These are phyloP conservation scores for Xiphophorus hellerii DNA, from an alignment of 2,113 vertebrate species.

Conservation along the genomic window DNA sequence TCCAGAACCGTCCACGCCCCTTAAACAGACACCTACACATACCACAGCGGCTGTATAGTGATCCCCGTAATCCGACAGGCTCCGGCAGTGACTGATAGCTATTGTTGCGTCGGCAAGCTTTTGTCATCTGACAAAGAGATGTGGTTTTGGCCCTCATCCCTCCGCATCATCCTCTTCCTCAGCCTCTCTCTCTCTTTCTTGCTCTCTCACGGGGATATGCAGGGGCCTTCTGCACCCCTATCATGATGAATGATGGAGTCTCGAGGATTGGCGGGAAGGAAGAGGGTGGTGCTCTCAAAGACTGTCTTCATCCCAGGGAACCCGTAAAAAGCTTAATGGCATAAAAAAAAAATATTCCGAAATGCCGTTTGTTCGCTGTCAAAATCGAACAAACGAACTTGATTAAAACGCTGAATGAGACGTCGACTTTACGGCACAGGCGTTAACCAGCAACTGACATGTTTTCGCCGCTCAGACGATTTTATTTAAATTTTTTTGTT, in stretches of 20 bases:
- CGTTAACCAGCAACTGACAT: slow-evolving; percentile 49
- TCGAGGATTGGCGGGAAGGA: slow-evolving; percentile 40
- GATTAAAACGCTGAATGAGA: slow-evolving; percentile 65
- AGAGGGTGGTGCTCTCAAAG: slow-evolving; percentile 27
- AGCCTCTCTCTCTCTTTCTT: slow-evolving; percentile 40
- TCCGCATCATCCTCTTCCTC: slow-evolving; percentile 74
- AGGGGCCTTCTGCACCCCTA: slow-evolving; percentile 59
- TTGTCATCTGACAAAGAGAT: slow-evolving; percentile 79
- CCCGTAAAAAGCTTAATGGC: slow-evolving; percentile 8
- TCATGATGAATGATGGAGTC: slow-evolving; percentile 71
- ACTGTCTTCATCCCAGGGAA: slow-evolving; percentile 40
- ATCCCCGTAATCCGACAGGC: slow-evolving; percentile 76
- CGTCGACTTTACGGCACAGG: slow-evolving; percentile 46
- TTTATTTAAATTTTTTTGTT: slow-evolving; percentile 37
- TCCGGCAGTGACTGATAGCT: slow-evolving; percentile 76
- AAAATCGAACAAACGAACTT: slow-evolving; percentile 51
- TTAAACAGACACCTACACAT: slow-evolving; percentile 73
- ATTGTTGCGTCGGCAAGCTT: slow-evolving; percentile 76
- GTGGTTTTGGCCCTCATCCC: slow-evolving; percentile 75
- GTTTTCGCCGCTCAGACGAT: slow-evolving; percentile 64
- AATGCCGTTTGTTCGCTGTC: not conserved
- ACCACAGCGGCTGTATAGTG: slow-evolving; percentile 57
- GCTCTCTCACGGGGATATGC: slow-evolving; percentile 62
- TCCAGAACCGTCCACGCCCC: slow-evolving; percentile 12
- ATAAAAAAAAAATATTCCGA: slow-evolving; percentile 7